Percentiles rank a stretch among this genome's conserved stretches.
phyloP scores from a whole-genome alignment of 2,888 invertebrate species.

The Stenoptilia bipunctidactyla region DNA sequence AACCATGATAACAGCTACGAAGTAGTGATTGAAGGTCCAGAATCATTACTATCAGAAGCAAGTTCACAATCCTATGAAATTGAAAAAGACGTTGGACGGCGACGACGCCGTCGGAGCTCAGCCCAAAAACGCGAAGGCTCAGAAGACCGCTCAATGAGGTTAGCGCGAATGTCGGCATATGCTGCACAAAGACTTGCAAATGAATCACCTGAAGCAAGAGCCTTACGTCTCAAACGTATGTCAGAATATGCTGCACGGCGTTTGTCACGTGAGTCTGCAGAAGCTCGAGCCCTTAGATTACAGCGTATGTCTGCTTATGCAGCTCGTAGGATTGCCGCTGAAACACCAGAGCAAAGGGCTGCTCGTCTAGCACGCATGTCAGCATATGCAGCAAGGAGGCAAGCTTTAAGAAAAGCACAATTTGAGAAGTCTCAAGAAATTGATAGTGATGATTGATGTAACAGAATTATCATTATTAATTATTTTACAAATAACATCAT shows the following conservation, averaged over 20 bases:
- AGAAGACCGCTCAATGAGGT: constrained; percentile 38
- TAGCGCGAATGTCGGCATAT: constrained; percentile 59
- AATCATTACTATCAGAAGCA: no score
- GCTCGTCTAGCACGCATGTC: constrained; percentile 50
- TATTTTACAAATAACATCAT: no score
- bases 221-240: constrained; percentile 47
- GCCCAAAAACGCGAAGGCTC: constrained; percentile 34
- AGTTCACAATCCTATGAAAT: no score
- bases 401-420: constrained; percentile 31
- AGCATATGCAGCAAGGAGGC: constrained; percentile 51
- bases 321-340: constrained; percentile 48
- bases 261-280: constrained; percentile 42
- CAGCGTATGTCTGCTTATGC: constrained; percentile 61
- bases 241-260: constrained; percentile 56
- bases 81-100: no score
- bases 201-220: constrained; percentile 50
- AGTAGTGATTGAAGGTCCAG: no score
- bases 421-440: not conserved
- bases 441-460: not conserved
- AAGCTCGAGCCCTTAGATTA: constrained; percentile 46
- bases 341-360: constrained; percentile 48
- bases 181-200: constrained; percentile 55
- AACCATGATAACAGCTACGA: no score
- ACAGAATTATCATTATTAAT: no score
- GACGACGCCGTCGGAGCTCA: constrained; percentile 14